Conservation (phyloP, 2,888 invertebrate genomes). For the Sclerodermus sp. region DNA sequence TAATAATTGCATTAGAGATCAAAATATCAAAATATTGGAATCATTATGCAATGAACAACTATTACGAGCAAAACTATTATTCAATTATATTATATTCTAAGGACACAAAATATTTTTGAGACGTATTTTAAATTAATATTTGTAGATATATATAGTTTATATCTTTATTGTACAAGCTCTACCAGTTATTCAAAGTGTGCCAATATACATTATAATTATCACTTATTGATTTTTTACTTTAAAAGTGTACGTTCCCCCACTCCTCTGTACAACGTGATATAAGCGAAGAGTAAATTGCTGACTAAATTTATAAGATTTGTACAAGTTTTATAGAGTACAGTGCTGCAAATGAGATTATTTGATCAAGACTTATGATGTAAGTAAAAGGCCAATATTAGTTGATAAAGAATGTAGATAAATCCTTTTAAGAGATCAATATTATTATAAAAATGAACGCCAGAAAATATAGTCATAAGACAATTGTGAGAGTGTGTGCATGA, state of each 20-base stretch:
- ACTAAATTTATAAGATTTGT: neutral
- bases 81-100: neutral
- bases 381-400: slow-evolving; percentile 47
- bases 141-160: slow-evolving; percentile 20
- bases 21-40: too few species aligned
- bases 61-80: neutral
- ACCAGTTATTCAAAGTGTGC: slow-evolving; percentile 22
- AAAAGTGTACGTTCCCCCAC: too few species aligned
- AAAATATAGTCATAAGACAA: slow-evolving; percentile 8
- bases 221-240: too few species aligned
- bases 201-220: slow-evolving; percentile 14
- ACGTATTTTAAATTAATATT: slow-evolving; percentile 13
- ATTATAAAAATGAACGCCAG: slow-evolving; percentile 20
- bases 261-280: slow-evolving; percentile 9
- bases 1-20: too few species aligned
- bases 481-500: slow-evolving; percentile 7
- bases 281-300: slow-evolving; percentile 1
- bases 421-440: slow-evolving; percentile 20
- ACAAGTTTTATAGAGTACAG: neutral
- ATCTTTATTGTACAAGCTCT: slow-evolving; percentile 19
- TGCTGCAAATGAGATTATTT: slow-evolving; percentile 5
- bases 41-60: neutral
- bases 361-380: slow-evolving; percentile 1
- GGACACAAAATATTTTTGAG: slow-evolving; percentile 14
- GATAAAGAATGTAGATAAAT: slow-evolving; percentile 49